Evolutionary conservation across 2,797 vertebrate genomes (phyloP).

Genomic region (Myotis vivesi): DNA sequence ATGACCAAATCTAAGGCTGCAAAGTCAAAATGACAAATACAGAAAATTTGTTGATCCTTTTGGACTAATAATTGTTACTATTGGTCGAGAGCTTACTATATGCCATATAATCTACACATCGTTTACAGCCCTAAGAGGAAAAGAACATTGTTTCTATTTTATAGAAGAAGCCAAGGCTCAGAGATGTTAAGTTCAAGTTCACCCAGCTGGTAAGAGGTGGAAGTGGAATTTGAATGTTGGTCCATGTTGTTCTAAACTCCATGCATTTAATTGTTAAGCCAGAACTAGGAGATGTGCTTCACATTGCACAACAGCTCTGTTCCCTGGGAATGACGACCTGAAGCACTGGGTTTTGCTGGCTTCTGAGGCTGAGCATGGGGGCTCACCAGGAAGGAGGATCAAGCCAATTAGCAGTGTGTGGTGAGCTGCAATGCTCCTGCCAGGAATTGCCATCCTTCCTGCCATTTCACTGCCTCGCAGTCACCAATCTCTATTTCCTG

Average conservation of each 20-base stretch:
- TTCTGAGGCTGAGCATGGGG: neutral
- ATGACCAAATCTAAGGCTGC: neutral
- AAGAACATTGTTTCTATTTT: neutral
- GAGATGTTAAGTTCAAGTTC: neutral
- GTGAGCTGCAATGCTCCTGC: too few species aligned
- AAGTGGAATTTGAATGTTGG: neutral
- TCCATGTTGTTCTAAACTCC: neutral
- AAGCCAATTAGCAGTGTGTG: neutral
- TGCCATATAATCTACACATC: too few species aligned
- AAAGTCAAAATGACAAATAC: neutral
- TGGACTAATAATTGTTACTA: neutral
- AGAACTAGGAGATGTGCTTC: neutral
- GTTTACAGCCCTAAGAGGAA: neutral
- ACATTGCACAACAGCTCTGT: too few species aligned
- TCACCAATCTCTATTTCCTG: neutral
- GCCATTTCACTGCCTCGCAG: neutral
- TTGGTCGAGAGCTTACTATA: neutral
- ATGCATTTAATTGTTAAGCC: neutral
- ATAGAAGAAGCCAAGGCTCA: neutral
- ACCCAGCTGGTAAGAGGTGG: neutral
- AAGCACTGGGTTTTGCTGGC: neutral
- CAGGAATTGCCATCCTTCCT: neutral
- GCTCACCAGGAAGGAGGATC: neutral
- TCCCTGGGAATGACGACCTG: neutral
- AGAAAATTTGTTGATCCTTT: neutral